A percentile compares a stretch with the other conserved stretches of the same genome.
These are phyloP conservation scores for Pristionchus entomophagus DNA, from an alignment of 2,888 invertebrate genomes.

Conservation along the genomic window DNA sequence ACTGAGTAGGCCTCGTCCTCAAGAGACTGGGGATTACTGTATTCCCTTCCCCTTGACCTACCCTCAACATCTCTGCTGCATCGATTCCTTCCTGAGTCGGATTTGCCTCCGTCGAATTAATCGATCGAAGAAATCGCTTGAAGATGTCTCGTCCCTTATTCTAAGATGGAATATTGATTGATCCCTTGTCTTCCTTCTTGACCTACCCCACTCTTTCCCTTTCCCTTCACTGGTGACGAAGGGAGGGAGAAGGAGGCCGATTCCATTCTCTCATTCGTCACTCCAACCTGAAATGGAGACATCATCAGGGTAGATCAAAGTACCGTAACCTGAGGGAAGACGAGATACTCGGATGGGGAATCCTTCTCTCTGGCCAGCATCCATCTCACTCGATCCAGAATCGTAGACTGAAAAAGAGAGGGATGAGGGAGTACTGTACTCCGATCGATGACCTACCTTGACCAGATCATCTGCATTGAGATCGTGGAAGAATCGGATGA, in stretches of 20 bases:
- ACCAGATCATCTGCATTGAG: conserved; percentile 18
- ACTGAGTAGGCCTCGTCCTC: conserved; percentile 1
- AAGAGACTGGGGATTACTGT: background rate
- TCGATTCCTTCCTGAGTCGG: background rate
- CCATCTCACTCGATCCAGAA: background rate
- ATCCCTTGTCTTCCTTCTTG: background rate
- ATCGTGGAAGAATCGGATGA: conserved; percentile 32
- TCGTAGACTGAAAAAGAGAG: background rate
- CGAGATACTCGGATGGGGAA: conserved; percentile 37
- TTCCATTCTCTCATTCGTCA: background rate
- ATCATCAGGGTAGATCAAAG: background rate
- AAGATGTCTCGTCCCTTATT: conserved; percentile 4
- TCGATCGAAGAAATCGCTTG: conserved; percentile 42
- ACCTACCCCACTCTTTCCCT: conserved; percentile 23
- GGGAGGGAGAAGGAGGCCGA: background rate
- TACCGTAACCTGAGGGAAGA: conserved; percentile 37
- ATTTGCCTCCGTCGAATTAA: background rate
- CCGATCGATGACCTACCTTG: background rate
- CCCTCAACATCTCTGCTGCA: background rate
- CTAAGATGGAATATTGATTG: background rate
- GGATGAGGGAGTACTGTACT: background rate
- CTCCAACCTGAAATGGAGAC: background rate
- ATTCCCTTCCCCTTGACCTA: background rate
- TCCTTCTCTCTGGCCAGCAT: conserved; percentile 30
- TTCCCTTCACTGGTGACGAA: background rate